These are phyloP conservation scores for Aphelenchoides avenae DNA, from an alignment of 1,140 invertebrate genomes.

Conservation along the genomic window DNA sequence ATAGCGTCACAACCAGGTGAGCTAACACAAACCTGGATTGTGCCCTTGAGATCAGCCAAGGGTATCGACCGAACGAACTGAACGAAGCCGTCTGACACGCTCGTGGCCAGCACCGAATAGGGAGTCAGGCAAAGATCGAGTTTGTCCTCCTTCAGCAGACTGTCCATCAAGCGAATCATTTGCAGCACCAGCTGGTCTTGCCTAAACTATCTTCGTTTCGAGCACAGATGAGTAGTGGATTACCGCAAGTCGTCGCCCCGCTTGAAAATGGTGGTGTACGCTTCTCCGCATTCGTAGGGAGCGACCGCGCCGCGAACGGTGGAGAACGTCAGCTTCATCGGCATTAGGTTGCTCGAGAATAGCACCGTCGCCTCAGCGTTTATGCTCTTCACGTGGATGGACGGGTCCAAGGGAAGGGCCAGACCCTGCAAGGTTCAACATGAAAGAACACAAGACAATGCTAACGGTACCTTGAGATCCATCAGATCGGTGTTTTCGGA, in stretches of 20 bases:
- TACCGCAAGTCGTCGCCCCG: constrained; percentile 82
- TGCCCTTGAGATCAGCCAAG: constrained; percentile 36
- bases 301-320: constrained; percentile 61
- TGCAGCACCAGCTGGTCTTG: constrained; percentile 93
- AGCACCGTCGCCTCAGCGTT: constrained; percentile 77
- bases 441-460: not conserved
- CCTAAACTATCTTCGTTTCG: no score
- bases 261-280: constrained; percentile 96
- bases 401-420: constrained; percentile 5
- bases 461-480: constrained; percentile 65
- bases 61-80: constrained; percentile 84
- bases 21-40: constrained; percentile 38
- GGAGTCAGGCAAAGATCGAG: constrained; percentile 89
- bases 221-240: no score
- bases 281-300: constrained; percentile 58
- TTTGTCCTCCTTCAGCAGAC: constrained; percentile 80
- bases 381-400: constrained; percentile 75
- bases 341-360: constrained; percentile 95
- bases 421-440: constrained; percentile 68
- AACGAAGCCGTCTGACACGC: constrained; percentile 85
- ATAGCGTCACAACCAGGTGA: constrained; percentile 8
- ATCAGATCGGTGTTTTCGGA: constrained; percentile 73
- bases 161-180: constrained; percentile 95
- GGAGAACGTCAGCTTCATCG: constrained; percentile 85
- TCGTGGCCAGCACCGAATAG: constrained; percentile 85